Base-by-base conservation (phyloP, 2,888 invertebrate genomes). In the Stictocephala bisonia region DNA sequence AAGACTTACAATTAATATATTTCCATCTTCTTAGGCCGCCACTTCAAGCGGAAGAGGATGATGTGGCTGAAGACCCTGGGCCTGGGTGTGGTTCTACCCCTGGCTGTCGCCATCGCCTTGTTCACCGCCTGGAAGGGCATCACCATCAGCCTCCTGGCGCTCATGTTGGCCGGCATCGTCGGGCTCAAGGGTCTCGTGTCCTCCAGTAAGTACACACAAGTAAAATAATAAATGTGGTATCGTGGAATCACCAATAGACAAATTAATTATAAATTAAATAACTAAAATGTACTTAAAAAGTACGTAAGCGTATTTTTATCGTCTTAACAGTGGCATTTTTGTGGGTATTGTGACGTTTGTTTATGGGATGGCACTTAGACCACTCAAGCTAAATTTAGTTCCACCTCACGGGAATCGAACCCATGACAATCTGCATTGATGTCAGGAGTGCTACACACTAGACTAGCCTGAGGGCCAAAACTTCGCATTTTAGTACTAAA, bases 41-140 rank as follows among this genome's bases (percentile, higher is more conserved):
- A 72, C n/a, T 35, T 73, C 24, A 74, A 74, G 66, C 51, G 56
- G 29, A 71, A 75, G 22, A 69, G 56, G 27, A 22, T 86, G 77
- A 81, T 91, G 71, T 91, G 90, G 0, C 84, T 90, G 24, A 80
- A 91, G 18, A 85, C 91, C 64, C 88, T 91, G 0, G 91, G 91
- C 81, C 86, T 90, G 31, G 78, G 79, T 35, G 82, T 93, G 1
- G 79, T 93, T 7, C 83, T 92, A 58, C 92, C 92, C 0, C 83
- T 91, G 35, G 87, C 90, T 0, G 81, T 93, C 68, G 93, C 92
- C 80, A 87, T 88, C 1, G 82, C 93, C 75, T 90, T 91, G 0
- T 87, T 92, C 44, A 83, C 92, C 60, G 89, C 92, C 22, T 88
- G 90, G 74, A 85, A 87, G 77, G 85, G 87, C 0, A 85, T 88